phyloP scores from a whole-genome alignment of 2,888 invertebrate species.

The Mechanitis mazaeus region DNA sequence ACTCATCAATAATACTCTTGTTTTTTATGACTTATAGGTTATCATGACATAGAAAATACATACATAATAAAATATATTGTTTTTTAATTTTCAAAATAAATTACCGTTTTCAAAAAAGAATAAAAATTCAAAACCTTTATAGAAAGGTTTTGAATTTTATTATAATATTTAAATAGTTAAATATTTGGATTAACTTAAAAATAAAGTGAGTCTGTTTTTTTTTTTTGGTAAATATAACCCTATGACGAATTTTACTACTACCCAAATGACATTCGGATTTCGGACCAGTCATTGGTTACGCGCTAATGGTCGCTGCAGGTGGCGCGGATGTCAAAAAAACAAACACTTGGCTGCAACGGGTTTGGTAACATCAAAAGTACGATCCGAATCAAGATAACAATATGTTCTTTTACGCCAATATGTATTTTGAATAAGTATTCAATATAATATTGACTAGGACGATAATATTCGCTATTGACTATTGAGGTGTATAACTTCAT shows the following conservation, averaged over 20 bases:
- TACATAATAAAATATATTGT: too few species aligned
- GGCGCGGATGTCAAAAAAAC: constrained; percentile 37
- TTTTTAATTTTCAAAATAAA: too few species aligned
- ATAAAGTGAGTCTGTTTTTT: too few species aligned
- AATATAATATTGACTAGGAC: neutral
- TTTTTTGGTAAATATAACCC: neutral
- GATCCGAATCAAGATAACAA: constrained; percentile 22
- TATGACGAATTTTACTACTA: neutral
- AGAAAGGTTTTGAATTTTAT: too few species aligned
- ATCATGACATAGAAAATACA: constrained; percentile 13
- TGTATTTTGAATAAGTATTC: constrained; percentile 12
- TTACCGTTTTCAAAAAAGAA: too few species aligned
- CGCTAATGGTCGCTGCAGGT: constrained; percentile 63
- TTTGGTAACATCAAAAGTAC: constrained; percentile 23
- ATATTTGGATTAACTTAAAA: too few species aligned
- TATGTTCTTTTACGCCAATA: constrained; percentile 4
- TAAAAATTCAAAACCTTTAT: too few species aligned
- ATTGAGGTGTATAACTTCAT: too few species aligned
- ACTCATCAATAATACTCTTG: constrained; percentile 2
- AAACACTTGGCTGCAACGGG: constrained; percentile 30
- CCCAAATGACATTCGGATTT: constrained; percentile 11
- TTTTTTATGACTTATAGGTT: constrained; percentile 44
- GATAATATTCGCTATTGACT: too few species aligned
- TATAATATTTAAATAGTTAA: too few species aligned
- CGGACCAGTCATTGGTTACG: constrained; percentile 22